Evolutionary conservation across 2,888 invertebrate species (phyloP).

Genomic region (Cheilosia impressa): DNA sequence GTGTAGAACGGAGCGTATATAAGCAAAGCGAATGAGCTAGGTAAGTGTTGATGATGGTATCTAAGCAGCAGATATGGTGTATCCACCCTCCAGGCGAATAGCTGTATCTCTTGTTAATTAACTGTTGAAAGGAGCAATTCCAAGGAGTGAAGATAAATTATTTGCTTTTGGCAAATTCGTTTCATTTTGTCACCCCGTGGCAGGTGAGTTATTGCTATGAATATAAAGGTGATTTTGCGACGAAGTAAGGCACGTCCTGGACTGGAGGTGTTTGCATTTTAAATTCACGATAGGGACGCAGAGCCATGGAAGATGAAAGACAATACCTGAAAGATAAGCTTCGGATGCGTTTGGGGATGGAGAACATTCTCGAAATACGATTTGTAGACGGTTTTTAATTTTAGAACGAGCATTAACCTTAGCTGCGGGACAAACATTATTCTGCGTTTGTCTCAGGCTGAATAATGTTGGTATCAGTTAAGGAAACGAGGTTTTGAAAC

Average conservation of each 20-base stretch:
- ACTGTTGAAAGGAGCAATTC: conserved; percentile 72
- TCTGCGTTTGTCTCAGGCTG: no score
- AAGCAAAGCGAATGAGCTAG: conserved; percentile 60
- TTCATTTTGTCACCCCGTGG: conserved; percentile 72
- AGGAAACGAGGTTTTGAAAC: no score
- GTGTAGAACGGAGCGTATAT: conserved; percentile 2
- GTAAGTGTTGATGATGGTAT: conserved; percentile 56
- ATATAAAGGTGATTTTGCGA: conserved; percentile 61
- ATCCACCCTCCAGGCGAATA: conserved; percentile 23
- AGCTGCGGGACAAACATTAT: no score
- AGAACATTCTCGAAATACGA: background rate
- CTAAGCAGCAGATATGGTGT: conserved; percentile 36
- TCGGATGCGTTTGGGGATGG: background rate
- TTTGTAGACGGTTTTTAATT: conserved; percentile 32
- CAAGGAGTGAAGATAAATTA: conserved; percentile 71
- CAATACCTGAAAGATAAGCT: conserved; percentile 16
- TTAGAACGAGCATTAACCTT: background rate
- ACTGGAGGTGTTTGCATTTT: conserved; percentile 49
- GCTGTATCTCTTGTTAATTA: conserved; percentile 66
- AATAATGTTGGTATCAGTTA: no score
- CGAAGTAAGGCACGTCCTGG: conserved; percentile 21
- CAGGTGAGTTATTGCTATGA: conserved; percentile 71
- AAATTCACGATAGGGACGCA: conserved; percentile 27
- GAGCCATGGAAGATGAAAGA: conserved; percentile 16
- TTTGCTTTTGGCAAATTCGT: conserved; percentile 72